Conservation (phyloP, 2,797 vertebrate genomes). For the Phataginus tricuspis region DNA sequence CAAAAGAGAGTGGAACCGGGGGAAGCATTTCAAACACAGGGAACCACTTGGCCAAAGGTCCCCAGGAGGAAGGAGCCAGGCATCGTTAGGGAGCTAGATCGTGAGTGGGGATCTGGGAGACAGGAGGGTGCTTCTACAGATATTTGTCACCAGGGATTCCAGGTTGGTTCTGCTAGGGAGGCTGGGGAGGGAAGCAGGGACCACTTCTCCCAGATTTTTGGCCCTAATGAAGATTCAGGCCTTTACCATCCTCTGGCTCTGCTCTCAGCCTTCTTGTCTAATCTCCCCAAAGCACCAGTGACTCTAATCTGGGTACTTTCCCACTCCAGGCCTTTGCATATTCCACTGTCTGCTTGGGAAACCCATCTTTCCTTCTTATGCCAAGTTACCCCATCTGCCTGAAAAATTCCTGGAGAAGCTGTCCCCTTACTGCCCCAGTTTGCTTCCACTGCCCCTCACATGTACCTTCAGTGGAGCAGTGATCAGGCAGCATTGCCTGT, state of each 20-base stretch:
- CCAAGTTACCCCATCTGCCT: background rate
- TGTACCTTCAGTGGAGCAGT: background rate
- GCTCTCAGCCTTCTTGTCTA: background rate
- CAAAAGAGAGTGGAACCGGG: too few species aligned
- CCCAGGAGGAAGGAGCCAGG: background rate
- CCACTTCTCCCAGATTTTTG: background rate
- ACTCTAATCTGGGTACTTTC: background rate
- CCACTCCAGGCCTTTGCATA: background rate
- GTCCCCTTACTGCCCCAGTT: background rate
- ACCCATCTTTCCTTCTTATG: background rate
- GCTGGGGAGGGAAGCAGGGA: too few species aligned
- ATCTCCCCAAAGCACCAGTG: background rate
- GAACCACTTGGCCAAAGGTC: too few species aligned
- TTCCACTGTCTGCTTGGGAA: background rate
- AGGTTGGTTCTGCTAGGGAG: background rate
- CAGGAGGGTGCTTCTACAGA: background rate
- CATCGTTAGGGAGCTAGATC: too few species aligned
- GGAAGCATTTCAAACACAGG: background rate
- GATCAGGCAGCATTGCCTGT: background rate
- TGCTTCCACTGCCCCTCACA: background rate
- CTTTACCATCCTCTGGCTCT: background rate
- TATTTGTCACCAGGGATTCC: accelerated
- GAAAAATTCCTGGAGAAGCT: background rate
- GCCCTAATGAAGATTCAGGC: background rate
- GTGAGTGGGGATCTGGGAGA: background rate